Conservation (phyloP, 2,113 vertebrate species). For the Limnothrissa miodon region DNA sequence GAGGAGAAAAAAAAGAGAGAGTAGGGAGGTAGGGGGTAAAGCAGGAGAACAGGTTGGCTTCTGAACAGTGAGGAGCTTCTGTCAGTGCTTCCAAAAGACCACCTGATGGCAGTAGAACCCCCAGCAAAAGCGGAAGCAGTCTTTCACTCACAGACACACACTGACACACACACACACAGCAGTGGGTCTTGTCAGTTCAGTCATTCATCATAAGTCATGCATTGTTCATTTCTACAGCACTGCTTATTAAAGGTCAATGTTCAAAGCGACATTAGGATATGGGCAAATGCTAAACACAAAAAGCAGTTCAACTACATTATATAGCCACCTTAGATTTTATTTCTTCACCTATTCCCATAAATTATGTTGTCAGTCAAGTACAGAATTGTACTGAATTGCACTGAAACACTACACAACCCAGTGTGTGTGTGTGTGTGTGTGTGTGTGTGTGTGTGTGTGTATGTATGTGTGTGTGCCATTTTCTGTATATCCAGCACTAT, state of each 20-base stretch:
- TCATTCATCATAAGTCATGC: neutral
- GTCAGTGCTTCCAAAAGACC: neutral
- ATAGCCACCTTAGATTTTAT: too few relatives aligned
- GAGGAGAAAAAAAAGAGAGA: conserved; percentile 45
- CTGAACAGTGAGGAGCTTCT: neutral
- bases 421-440: too few relatives aligned
- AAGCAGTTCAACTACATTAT: neutral
- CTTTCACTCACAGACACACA: too few relatives aligned
- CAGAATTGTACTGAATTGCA: too few relatives aligned
- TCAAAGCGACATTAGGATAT: neutral
- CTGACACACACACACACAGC: neutral
- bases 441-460: neutral
- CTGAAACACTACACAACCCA: neutral
- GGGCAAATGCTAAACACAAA: neutral
- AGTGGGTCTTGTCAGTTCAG: neutral
- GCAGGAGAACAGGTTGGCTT: conserved; percentile 2
- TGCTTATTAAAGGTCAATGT: neutral
- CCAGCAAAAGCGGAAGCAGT: neutral
- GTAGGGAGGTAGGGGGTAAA: conserved; percentile 40
- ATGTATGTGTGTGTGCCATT: neutral
- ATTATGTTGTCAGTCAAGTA: too few relatives aligned
- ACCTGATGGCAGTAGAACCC: conserved; percentile 2
- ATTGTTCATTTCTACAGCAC: neutral
- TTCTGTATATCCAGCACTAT: neutral
- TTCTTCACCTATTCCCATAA: too few relatives aligned